Evolutionary conservation across 2,113 vertebrate genomes (phyloP).

Genomic region (Callipepla squamata): DNA sequence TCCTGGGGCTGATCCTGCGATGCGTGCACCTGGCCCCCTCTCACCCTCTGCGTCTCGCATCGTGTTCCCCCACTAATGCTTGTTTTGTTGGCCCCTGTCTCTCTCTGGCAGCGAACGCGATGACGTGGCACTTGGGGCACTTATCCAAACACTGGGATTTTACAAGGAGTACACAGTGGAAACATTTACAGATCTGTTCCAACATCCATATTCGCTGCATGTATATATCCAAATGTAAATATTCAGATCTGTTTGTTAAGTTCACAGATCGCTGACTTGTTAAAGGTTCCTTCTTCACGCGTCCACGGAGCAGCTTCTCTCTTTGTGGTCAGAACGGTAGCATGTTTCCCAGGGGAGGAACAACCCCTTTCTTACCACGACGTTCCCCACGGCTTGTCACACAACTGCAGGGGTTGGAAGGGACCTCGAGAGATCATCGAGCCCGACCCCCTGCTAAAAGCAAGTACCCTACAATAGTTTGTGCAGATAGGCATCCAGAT

Average conservation of each 20-base stretch:
- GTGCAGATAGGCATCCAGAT: too few relatives aligned
- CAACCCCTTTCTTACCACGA: background rate
- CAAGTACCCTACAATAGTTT: too few relatives aligned
- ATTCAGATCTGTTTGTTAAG: background rate
- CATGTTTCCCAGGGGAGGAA: background rate
- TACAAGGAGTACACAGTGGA: slow-evolving; percentile 70
- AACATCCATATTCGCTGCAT: slow-evolving; percentile 13
- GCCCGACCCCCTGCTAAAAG: too few relatives aligned
- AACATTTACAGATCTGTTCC: slow-evolving; percentile 66
- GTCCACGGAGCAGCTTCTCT: slow-evolving; percentile 13
- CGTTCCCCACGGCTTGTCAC: background rate
- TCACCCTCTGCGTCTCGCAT: background rate
- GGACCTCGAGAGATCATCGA: too few relatives aligned
- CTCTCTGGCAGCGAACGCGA: slow-evolving; percentile 43
- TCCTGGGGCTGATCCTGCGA: background rate
- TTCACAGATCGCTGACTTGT: background rate
- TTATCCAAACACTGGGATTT: slow-evolving; percentile 45
- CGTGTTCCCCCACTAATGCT: background rate
- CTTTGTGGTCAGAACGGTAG: slow-evolving; percentile 25
- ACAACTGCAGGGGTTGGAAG: too few relatives aligned
- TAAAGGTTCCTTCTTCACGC: background rate
- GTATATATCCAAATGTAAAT: slow-evolving; percentile 26
- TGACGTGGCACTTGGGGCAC: slow-evolving; percentile 3
- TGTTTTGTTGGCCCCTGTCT: slow-evolving; percentile 34
- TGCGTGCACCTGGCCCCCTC: background rate